Evolutionary conservation across 1,140 invertebrate genomes (phyloP).

Genomic region (Zophobas atratus): DNA sequence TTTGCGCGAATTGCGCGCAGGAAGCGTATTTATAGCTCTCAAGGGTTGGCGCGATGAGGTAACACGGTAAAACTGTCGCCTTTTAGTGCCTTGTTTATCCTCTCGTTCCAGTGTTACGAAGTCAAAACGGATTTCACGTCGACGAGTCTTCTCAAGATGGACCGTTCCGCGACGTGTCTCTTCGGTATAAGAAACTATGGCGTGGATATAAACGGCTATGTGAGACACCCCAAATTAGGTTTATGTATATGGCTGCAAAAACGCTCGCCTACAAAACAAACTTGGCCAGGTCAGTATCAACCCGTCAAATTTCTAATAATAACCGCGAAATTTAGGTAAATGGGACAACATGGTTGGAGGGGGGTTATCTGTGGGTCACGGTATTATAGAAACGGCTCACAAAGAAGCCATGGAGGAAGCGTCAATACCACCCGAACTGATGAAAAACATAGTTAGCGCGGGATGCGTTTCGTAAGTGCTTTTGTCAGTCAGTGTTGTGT

Average conservation of each 20-base stretch:
- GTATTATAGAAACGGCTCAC: conserved; percentile 88
- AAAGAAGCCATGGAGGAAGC: conserved; percentile 97
- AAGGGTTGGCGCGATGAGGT: conserved; percentile 94
- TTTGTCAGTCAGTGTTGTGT: neutral
- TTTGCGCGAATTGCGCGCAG: conserved; percentile 78
- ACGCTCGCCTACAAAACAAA: conserved; percentile 91
- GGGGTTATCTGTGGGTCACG: conserved; percentile 89
- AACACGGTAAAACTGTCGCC: conserved; percentile 41
- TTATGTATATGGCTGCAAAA: conserved; percentile 95
- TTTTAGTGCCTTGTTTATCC: neutral
- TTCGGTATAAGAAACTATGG: conserved; percentile 96
- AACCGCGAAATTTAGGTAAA: conserved; percentile 71
- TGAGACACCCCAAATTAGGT: conserved; percentile 85
- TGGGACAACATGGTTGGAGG: conserved; percentile 97
- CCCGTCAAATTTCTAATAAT: conserved; percentile 8
- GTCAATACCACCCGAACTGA: conserved; percentile 82
- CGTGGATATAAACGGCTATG: conserved; percentile 95
- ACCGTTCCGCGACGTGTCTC: conserved; percentile 90
- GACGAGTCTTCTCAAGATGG: conserved; percentile 88
- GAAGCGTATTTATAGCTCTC: conserved; percentile 78
- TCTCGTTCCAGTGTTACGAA: conserved; percentile 80
- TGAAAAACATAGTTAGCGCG: conserved; percentile 82
- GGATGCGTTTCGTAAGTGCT: conserved; percentile 84
- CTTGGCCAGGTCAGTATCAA: conserved; percentile 83
- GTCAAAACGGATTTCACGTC: conserved; percentile 82